Evolutionary conservation across 1,140 invertebrate species (phyloP), one percentile per base, ranked within the genome.

Genomic region (Vollenhovia emeryi): DNA sequence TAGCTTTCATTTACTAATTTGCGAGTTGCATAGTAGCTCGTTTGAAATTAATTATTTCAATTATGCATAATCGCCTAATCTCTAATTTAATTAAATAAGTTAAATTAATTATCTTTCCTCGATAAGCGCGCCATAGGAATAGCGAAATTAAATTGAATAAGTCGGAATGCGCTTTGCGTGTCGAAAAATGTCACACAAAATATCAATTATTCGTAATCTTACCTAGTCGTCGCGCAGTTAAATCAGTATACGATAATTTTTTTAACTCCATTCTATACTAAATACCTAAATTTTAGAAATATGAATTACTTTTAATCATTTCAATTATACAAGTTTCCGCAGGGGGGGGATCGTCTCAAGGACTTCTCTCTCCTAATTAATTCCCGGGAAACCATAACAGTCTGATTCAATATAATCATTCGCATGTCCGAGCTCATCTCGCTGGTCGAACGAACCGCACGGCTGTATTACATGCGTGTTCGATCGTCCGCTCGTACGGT

Each of bases 21-120:
- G 18, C 24, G 27, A 71, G 71, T 57, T n/a, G 66, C 45, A 18
- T 13, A 55, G 3, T 15, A 24, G 8, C 11, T 33, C 30, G n/a
- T 52, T 73, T 50, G 13, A 73, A 59, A 82, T 82, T 82, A 82
- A 73, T 82, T 71, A 82, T 82, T 82, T 82, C 66, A 59, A 59
- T 71, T 40, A 52, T 69, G 24, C 66, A 71, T 82, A 71, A 73
- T 45, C 33, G 18, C 24, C 27, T 45, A 40, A 24, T 33, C 33
- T 71, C 50, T 59, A 64, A 78, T 78, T 78, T 8, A 7, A 73
- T 71, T 40, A 9, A 79, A 55, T 69, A 80, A 43, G 30, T 80
- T 68, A 11, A 43, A 82, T 55, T 30, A 68, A 71, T 71, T 80
- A 69, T 30, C 13, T 66, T 24, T 0, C 13, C n/a, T n/a, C 13